A percentile compares a stretch with the other conserved stretches of the same genome.
These are phyloP conservation scores for Clusia tigrina DNA, from an alignment of 2,888 invertebrate genomes.

Conservation along the genomic window DNA sequence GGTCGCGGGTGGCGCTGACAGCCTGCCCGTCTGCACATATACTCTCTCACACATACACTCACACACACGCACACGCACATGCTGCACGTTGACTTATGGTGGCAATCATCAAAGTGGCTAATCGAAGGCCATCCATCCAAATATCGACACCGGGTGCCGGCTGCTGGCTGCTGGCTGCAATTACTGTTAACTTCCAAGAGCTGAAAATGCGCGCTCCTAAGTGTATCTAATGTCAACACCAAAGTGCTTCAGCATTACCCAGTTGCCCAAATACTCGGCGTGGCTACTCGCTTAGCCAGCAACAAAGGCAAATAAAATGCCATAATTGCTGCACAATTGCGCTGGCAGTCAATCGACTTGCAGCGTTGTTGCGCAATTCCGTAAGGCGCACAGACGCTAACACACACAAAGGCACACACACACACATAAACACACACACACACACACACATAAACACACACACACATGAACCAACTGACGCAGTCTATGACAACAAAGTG, in stretches of 20 bases:
- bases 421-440: too few species aligned
- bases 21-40: not conserved
- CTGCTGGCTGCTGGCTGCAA: too few species aligned
- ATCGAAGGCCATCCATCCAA: not conserved
- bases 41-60: not conserved
- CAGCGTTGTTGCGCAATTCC: not conserved
- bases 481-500: not conserved
- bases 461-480: too few species aligned
- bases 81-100: not conserved
- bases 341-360: not conserved
- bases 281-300: not conserved
- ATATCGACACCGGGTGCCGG: too few species aligned
- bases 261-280: not conserved
- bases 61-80: not conserved
- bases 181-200: too few species aligned
- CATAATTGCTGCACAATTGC: constrained; percentile 6
- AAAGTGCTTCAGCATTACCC: not conserved
- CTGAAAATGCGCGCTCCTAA: too few species aligned
- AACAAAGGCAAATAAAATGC: not conserved
- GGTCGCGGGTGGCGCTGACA: too few species aligned
- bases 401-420: too few species aligned
- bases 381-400: not conserved
- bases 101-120: not conserved
- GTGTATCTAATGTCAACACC: not conserved
- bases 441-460: too few species aligned